Base-by-base conservation (phyloP, 2,113 vertebrate species). In the Neodontobutis hainanensis region DNA sequence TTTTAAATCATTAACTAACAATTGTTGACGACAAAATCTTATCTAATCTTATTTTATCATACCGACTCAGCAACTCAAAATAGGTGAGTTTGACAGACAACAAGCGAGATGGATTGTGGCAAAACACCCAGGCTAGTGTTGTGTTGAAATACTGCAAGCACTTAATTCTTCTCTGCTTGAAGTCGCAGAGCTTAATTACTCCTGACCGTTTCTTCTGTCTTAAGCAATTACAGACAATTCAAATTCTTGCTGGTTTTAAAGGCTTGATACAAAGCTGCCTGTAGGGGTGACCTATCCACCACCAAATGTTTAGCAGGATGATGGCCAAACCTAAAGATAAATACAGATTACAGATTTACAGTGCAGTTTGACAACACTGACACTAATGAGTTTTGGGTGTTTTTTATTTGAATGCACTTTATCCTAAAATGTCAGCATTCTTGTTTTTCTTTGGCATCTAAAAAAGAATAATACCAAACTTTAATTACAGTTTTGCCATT, bases 401-500 rank as follows among this genome's bases (percentile, higher is more conserved):
- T 35, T 38, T 40, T 35, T 38, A 10, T 63, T 42, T 46, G n/a
- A 47, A 75, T 8, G 38, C 34, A 32, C 10, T 65, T 78, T 58
- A 68, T 43, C 19, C 50, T 43, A 55, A 34, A 78, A 53, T 4
- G 6, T 36, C 27, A 16, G 36, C 57, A 19, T 48, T 46, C 32
- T 57, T 64, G 2, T 50, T 15, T 73, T 72, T 48, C 40, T 78
- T 80, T 65, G 51, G 36, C 0, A 3, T 6, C 63, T 47, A 51
- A 80, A 68, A 1, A 0, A 9, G 32, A 15, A 49, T 40, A 14
- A 62, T 78, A 52, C 60, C 19, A 46, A 16, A 27, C 58, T 73
- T 59, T 77, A 81, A 87, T 84, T 48, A 36, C 70, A 0, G 4
- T 59, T 80, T 80, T 51, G 74, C 57, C 45, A 62, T 43, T 36